These are phyloP conservation scores for Rhynchopsitta pachyrhyncha DNA, from an alignment of 2,113 vertebrate species.

Conservation along the genomic window DNA sequence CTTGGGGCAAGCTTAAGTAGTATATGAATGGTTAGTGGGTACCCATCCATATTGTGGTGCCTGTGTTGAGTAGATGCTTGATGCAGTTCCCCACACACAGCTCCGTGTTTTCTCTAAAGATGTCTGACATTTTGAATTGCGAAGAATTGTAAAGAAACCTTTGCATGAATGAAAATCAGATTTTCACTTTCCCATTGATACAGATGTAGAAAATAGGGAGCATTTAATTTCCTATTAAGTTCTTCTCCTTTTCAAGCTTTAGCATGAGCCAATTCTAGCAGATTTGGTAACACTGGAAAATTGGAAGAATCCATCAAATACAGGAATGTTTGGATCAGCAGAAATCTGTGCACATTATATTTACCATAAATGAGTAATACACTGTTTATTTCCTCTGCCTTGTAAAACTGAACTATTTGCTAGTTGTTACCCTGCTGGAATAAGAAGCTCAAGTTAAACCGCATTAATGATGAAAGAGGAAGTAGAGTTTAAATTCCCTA, in stretches of 20 bases:
- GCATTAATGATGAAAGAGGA: not conserved
- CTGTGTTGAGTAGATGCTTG: not conserved
- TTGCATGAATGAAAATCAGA: not conserved
- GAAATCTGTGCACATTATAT: not conserved
- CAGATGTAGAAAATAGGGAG: not conserved
- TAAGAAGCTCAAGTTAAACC: not conserved
- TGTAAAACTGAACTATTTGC: not conserved
- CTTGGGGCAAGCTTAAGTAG: not conserved
- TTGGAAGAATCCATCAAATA: not conserved
- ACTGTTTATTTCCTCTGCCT: not conserved
- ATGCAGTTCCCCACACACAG: not conserved
- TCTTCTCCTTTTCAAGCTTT: not conserved
- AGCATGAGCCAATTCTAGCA: not conserved
- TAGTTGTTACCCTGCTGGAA: not conserved
- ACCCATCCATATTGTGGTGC: not conserved
- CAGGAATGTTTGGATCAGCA: not conserved
- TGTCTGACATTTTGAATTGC: not conserved
- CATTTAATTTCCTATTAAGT: not conserved
- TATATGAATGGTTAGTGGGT: too few species aligned
- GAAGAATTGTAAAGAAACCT: not conserved
- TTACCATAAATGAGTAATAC: not conserved
- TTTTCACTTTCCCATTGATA: not conserved
- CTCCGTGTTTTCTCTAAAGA: not conserved
- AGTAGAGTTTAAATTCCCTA: not conserved
- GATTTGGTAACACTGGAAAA: not conserved